Evolutionary conservation across 2,888 invertebrate genomes (phyloP).

Genomic region (Dilophus febrilis): DNA sequence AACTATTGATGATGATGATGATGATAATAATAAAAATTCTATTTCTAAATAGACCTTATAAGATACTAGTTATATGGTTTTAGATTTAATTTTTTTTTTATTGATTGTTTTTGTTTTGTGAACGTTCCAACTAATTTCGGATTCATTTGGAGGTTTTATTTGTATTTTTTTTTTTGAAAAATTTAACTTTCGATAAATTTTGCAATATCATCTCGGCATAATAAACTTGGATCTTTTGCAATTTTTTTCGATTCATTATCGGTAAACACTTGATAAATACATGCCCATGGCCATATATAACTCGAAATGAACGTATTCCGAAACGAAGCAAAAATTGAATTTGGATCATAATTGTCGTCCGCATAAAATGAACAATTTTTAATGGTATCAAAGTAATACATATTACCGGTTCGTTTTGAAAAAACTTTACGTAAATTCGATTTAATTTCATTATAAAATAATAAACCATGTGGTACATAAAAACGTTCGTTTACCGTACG

Average conservation of each 20-base stretch:
- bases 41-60: no score
- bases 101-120: no score
- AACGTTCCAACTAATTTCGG: no score
- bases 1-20: no score
- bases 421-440: slow-evolving; percentile 17
- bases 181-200: no score
- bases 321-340: slow-evolving; percentile 22
- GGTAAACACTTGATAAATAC: slow-evolving; percentile 24
- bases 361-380: slow-evolving; percentile 16
- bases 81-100: no score
- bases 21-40: no score
- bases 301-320: slow-evolving; percentile 20
- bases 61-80: no score
- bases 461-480: slow-evolving; percentile 27
- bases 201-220: slow-evolving; percentile 14
- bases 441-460: slow-evolving; percentile 23
- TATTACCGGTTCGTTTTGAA: slow-evolving; percentile 17
- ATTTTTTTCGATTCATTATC: no score
- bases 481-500: slow-evolving; percentile 18
- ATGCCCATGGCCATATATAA: slow-evolving; percentile 27
- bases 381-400: slow-evolving; percentile 20
- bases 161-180: no score
- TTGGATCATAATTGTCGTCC: slow-evolving; percentile 13
- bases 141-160: no score
- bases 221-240: no score